Percentiles rank a stretch among this genome's conserved stretches.
Evolutionary conservation across 2,888 invertebrate genomes (phyloP).

Genomic region (Noctua janthina): DNA sequence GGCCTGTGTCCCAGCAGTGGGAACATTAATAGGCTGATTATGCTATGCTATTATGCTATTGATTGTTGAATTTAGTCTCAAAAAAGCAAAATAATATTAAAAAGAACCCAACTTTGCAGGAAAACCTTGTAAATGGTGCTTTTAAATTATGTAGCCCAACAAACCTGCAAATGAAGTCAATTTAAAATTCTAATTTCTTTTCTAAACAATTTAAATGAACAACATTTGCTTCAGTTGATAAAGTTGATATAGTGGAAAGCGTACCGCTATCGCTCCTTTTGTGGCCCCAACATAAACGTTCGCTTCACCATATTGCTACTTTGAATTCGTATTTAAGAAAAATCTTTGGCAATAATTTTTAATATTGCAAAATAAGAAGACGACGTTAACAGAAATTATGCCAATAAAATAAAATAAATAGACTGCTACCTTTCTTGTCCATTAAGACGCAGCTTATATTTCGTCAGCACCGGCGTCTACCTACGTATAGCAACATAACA

Average conservation of each 20-base stretch:
- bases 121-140: too few species aligned
- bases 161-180: too few species aligned
- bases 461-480: not conserved
- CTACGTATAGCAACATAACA: not conserved
- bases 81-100: too few species aligned
- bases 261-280: not conserved
- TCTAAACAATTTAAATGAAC: too few species aligned
- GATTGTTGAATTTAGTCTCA: too few species aligned
- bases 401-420: slow-evolving; percentile 23
- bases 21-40: too few species aligned
- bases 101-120: too few species aligned
- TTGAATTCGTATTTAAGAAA: slow-evolving; percentile 48
- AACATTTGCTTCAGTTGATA: not conserved
- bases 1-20: too few species aligned
- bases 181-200: too few species aligned
- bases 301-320: slow-evolving; percentile 45
- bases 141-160: too few species aligned
- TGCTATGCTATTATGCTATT: too few species aligned
- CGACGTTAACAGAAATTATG: slow-evolving; percentile 20
- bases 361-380: slow-evolving; percentile 51
- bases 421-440: not conserved
- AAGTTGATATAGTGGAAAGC: not conserved
- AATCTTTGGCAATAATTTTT: slow-evolving; percentile 19
- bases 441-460: not conserved
- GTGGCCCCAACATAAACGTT: slow-evolving; percentile 41